phyloP scores from a whole-genome alignment of 2,113 vertebrate species.

The Alosa alosa region DNA sequence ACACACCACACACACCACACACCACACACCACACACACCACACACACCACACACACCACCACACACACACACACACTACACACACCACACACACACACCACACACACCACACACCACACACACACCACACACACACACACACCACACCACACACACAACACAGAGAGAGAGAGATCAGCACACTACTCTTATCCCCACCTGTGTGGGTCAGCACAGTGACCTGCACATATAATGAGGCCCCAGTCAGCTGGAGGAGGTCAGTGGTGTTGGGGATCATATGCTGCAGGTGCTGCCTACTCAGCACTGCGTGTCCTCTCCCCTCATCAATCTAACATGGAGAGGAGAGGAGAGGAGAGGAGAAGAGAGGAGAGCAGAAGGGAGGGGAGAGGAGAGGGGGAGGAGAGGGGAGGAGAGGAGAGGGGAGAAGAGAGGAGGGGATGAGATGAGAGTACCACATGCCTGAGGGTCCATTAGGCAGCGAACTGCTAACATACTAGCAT shows the following conservation, averaged over 20 bases:
- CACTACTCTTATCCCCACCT: slow-evolving; percentile 37
- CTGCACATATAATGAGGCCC: slow-evolving; percentile 56
- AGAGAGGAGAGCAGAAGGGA: too few relatives aligned
- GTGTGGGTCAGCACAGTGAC: slow-evolving; percentile 72
- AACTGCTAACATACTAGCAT: too few relatives aligned
- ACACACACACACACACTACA: background rate
- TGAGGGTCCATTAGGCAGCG: too few relatives aligned
- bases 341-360: background rate
- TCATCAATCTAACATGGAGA: slow-evolving; percentile 49
- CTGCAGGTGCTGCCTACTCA: slow-evolving; percentile 55
- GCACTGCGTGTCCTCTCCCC: slow-evolving; percentile 49
- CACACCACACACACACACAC: background rate
- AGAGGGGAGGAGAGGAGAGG: too few relatives aligned
- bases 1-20: background rate
- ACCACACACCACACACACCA: too few relatives aligned
- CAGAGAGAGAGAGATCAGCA: background rate
- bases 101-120: slow-evolving; percentile 7
- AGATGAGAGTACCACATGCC: too few relatives aligned
- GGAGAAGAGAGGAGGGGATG: too few relatives aligned
- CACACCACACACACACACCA: background rate
- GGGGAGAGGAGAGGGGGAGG: too few relatives aligned
- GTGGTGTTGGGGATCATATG: slow-evolving; percentile 38
- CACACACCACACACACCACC: background rate
- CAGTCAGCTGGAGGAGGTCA: slow-evolving; percentile 32
- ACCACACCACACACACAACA: slow-evolving; percentile 8